A percentile compares a stretch with the other conserved stretches of the same genome.
Conservation (phyloP, 2,113 vertebrate species). For the Saguinus imperator region DNA sequence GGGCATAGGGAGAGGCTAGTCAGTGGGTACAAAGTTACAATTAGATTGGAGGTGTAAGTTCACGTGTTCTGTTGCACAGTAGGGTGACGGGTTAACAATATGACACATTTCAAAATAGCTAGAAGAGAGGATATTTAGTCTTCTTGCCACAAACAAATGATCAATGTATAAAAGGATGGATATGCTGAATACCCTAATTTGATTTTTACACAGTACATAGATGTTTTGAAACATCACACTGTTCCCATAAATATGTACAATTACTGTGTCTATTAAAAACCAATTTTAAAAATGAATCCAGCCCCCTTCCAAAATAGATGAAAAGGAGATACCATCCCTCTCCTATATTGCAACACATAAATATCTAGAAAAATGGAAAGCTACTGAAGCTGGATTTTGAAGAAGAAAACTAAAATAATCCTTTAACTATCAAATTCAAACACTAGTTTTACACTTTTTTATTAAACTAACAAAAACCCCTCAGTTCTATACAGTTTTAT, state of each 20-base stretch:
- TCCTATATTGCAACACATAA: neutral
- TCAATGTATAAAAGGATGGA: neutral
- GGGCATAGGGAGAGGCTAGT: neutral
- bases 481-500: neutral
- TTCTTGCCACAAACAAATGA: neutral
- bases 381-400: neutral
- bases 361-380: neutral
- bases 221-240: neutral
- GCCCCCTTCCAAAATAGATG: neutral
- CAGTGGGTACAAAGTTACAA: neutral
- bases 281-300: neutral
- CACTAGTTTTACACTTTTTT: neutral
- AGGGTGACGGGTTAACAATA: neutral
- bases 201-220: neutral
- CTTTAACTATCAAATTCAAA: neutral
- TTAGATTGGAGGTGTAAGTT: neutral
- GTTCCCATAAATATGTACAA: neutral
- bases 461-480: neutral
- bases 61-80: neutral
- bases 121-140: neutral
- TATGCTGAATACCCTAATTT: neutral
- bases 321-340: neutral
- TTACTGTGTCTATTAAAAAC: neutral
- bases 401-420: neutral
- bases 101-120: neutral